A percentile compares a stretch with the other conserved stretches of the same genome.
Evolutionary conservation across 2,888 invertebrate species (phyloP).

Genomic region (Lithophane ornitopus): DNA sequence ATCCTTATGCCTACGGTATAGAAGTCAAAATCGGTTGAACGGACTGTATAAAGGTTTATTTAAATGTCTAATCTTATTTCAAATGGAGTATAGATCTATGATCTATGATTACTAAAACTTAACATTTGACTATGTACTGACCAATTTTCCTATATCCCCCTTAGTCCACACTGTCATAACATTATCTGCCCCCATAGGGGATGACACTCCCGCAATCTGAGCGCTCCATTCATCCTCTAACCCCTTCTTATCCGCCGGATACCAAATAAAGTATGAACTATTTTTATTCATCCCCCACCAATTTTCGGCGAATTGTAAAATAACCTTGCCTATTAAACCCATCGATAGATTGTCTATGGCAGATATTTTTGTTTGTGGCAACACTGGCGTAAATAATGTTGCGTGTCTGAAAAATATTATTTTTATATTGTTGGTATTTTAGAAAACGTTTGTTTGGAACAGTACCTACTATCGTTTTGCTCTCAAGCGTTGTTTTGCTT

Average conservation of each 20-base stretch:
- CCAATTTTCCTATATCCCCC: slow-evolving; percentile 34
- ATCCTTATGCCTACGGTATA: no score
- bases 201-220: slow-evolving; percentile 12
- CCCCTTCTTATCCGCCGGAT: slow-evolving; percentile 21
- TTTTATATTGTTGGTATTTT: background rate
- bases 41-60: no score
- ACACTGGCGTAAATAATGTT: slow-evolving; percentile 88
- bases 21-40: no score
- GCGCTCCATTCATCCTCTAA: slow-evolving; percentile 36
- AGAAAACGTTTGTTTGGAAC: background rate
- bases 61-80: no score
- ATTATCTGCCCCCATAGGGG: slow-evolving; percentile 30
- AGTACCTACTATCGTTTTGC: background rate
- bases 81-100: no score
- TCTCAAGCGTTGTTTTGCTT: background rate
- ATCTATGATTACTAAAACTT: background rate
- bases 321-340: slow-evolving; percentile 89
- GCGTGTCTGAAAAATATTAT: slow-evolving; percentile 61
- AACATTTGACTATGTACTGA: slow-evolving; percentile 9
- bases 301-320: slow-evolving; percentile 36
- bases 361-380: slow-evolving; percentile 82
- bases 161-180: slow-evolving; percentile 41
- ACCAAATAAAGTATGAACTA: slow-evolving; percentile 27
- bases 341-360: slow-evolving; percentile 91
- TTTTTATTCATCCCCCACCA: slow-evolving; percentile 33